Percentiles rank a stretch among this genome's conserved stretches.
phyloP scores from a whole-genome alignment of 53 echinoderm and acorn worm genomes.

The Paracentrotus lividus region DNA sequence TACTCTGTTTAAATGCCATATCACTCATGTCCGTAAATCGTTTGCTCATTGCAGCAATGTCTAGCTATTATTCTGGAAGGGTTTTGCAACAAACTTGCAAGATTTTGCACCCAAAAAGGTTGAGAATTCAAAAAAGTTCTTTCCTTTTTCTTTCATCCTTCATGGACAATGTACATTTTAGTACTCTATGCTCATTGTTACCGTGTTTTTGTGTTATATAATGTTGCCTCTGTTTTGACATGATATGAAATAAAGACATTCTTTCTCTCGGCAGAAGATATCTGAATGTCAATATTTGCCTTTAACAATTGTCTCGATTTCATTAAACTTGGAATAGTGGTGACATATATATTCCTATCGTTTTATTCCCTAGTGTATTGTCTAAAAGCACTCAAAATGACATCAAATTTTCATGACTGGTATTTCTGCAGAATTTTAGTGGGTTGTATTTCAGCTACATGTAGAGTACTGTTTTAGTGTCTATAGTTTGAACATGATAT shows the following conservation, averaged over 20 bases:
- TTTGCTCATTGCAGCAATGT: neutral
- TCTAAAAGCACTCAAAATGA: neutral
- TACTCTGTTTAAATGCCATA: neutral
- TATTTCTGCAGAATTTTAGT: neutral
- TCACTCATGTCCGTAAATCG: neutral
- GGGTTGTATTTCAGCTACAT: neutral
- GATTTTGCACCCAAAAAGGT: too few relatives aligned
- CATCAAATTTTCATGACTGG: neutral
- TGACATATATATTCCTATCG: neutral
- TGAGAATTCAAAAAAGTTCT: too few relatives aligned
- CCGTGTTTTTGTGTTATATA: too few relatives aligned
- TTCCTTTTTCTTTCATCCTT: too few relatives aligned
- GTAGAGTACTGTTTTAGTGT: slow-evolving; percentile 2
- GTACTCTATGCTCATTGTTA: too few relatives aligned
- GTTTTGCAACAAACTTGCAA: too few relatives aligned
- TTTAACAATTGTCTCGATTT: neutral
- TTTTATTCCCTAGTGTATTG: neutral
- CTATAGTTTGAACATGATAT: neutral
- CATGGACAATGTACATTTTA: too few relatives aligned
- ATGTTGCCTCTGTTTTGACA: too few relatives aligned
- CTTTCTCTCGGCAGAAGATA: too few relatives aligned
- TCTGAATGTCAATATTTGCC: neutral
- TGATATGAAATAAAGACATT: too few relatives aligned
- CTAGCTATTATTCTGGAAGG: too few relatives aligned
- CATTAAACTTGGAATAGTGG: neutral